Evolutionary conservation across 2,113 vertebrate genomes (phyloP), one percentile per base, ranked within the genome.

Genomic region (Bubo scandiacus): DNA sequence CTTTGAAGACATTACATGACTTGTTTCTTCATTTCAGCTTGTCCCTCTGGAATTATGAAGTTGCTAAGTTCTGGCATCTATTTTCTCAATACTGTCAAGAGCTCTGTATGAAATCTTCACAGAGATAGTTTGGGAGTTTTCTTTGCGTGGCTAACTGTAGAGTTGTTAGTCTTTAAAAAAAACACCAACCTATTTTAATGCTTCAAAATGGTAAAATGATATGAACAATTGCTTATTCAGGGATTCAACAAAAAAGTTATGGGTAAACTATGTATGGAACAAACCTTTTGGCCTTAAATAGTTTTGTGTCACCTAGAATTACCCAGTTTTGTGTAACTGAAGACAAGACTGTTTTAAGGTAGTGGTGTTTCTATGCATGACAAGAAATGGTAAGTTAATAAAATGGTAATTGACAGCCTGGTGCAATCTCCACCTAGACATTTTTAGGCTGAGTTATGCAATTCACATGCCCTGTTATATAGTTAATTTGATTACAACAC

Each of bases 11-110:
- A 2, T 68, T 91, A 67, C 78, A 81, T 89, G 43, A 62, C 47
- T 95, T 57, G 32, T 93, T 95, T 94, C 78, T 96, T 92, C 66
- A 34, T 91, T 97, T 96, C 70, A 97, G 91, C 51, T 65, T 68
- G 21, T 91, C 88, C 81, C 92, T 91, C 89, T 92, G 92, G 86
- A 94, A 80, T 92, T 92, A 26, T 4, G 2, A 81, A 63, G 72
- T 71, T 30, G 18, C 23, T 21, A 11, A 79, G 45, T 74, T 79
- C 72, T 96, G 88, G 73, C 86, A 79, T 91, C 42, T 87, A 2
- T 97, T 96, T 94, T 94, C 73, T 92, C 52, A 91, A 0, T 38
- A 5, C 27, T 61, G 10, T 72, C n/a, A 7, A 92, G 82, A 79
- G 70, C 49, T 84, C 13, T 43, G 34, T 84, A 8, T 49, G 88